A percentile compares a stretch with the other conserved stretches of the same genome.
Evolutionary conservation across 2,113 vertebrate species (phyloP).

Genomic region (Axis porcinus): DNA sequence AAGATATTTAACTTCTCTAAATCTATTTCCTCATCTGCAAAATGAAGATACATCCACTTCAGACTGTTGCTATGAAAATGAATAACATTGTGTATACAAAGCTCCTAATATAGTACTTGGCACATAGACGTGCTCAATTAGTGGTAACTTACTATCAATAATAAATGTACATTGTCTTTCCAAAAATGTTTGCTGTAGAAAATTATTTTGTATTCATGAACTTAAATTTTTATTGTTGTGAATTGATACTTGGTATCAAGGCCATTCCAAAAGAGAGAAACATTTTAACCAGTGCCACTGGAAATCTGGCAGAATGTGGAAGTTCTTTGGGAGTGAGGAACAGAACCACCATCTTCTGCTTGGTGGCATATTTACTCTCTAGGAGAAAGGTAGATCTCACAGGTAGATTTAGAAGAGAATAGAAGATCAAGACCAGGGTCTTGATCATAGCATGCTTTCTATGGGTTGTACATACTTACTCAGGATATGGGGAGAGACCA

Average conservation of each 20-base stretch:
- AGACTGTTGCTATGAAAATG: constrained; percentile 10
- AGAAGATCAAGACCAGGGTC: background rate
- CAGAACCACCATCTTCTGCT: background rate
- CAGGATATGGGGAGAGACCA: background rate
- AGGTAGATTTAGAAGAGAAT: background rate
- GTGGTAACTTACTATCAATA: background rate
- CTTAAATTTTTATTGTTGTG: background rate
- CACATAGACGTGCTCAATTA: background rate
- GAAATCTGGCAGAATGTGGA: background rate
- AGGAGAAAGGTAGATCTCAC: background rate
- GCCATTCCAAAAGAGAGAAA: background rate
- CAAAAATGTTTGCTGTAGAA: background rate
- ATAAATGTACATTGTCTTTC: background rate
- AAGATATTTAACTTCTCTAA: background rate
- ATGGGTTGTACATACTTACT: background rate
- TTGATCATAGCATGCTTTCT: constrained; percentile 2
- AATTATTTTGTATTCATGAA: background rate
- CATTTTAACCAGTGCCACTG: background rate
- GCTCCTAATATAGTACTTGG: background rate
- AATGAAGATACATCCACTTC: background rate
- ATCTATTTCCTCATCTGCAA: background rate
- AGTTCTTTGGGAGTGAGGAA: background rate
- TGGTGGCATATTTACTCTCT: background rate
- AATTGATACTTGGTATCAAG: constrained; percentile 9
- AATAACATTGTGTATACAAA: background rate